phyloP scores from a whole-genome alignment of 2,888 invertebrate species.

The Hartigia nigra region DNA sequence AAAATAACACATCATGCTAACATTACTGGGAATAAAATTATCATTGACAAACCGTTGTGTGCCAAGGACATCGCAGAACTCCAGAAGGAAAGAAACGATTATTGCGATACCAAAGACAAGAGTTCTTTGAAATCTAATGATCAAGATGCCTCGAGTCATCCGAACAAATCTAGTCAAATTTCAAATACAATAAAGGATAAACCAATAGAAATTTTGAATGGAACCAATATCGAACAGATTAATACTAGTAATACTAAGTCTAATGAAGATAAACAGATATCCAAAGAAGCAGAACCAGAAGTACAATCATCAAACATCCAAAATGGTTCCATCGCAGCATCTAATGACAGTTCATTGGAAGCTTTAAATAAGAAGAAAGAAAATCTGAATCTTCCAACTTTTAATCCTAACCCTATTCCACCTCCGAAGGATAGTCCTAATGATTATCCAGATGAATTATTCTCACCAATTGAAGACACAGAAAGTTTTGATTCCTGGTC shows the following conservation, averaged over 20 bases:
- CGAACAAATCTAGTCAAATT: conserved; percentile 3
- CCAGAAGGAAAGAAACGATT: conserved; percentile 31
- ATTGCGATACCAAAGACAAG: neutral
- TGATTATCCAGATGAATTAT: conserved; percentile 32
- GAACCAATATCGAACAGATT: neutral
- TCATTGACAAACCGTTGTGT: conserved; percentile 45
- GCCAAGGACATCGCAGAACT: conserved; percentile 42
- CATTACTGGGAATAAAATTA: conserved; percentile 46
- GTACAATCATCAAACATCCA: neutral
- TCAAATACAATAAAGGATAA: neutral
- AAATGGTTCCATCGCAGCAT: neutral
- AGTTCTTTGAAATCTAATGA: neutral
- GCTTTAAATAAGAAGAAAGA: conserved; percentile 6
- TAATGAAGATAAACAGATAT: conserved; percentile 5
- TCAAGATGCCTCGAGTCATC: neutral
- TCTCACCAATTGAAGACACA: conserved; percentile 73
- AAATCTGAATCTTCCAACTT: conserved; percentile 10
- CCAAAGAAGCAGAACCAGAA: conserved; percentile 5
- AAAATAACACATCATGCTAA: conserved; percentile 49
- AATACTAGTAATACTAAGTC: neutral
- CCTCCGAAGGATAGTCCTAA: conserved; percentile 18
- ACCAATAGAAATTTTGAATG: neutral
- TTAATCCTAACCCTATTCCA: conserved; percentile 17
- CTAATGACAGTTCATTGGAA: neutral
- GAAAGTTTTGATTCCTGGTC: conserved; percentile 76